Evolutionary conservation across 1,140 invertebrate genomes (phyloP), one percentile per base, ranked within the genome.

Genomic region (Drosophila cardini): DNA sequence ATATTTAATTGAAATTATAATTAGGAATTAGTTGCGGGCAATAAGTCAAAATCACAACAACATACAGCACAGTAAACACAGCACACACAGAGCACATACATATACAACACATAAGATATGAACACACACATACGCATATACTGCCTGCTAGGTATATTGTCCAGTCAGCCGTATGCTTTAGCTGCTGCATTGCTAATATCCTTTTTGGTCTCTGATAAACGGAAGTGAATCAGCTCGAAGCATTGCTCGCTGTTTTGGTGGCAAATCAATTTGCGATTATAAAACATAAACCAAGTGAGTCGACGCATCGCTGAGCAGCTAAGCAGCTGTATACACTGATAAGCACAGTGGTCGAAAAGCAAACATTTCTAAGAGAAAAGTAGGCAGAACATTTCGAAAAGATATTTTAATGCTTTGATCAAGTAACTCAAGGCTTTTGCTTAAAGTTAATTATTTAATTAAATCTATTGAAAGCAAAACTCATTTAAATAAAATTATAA

Each of bases 1-100:
- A 87, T 87, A 87, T 89, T 87, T 87, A 83, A 87, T 87, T 89
- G 72, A 80, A 87, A 87, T 87, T 89, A 68, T 83, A 87, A 89
- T 89, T 89, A 69, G 76, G 72, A 86, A 83, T 86, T 79, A 87
- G 83, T 86, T 87, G 79, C 78, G 76, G 78, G 75, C 82, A 78
- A 76, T 64, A 72, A 64, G 71, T 76, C 73, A 80, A 72, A 61
- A 61, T 61, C 60, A 64, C 48, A 56, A 34, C 34, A n/a, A n/a
- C n/a, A n/a, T n/a, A 21, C 48, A 46, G n/a, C 10, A 42, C 42
- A 13, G 30, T 15, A 45, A 50, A 77, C 50, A 46, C 53, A 55
- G 48, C 45, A 56, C 10, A 45, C 13, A 46, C 46, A n/a, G n/a
- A n/a, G n/a, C n/a, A n/a, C n/a, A 15, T 34, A 60, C 48, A 55